Evolutionary conservation across 2,113 vertebrate genomes (phyloP).

Genomic region (Gnathochromis pfefferi): DNA sequence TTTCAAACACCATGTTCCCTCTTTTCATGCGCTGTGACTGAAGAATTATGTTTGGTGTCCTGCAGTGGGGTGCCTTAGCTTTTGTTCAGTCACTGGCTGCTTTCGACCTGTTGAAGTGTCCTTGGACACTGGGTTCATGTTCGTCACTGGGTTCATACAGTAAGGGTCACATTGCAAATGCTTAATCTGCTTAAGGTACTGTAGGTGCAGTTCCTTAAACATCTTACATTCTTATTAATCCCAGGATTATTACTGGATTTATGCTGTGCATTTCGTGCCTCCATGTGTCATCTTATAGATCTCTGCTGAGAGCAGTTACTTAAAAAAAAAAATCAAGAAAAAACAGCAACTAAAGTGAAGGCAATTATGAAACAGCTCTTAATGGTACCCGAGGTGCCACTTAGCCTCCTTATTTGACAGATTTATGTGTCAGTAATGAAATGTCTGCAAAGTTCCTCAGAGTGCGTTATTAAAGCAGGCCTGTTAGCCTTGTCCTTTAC

Average conservation of each 20-base stretch:
- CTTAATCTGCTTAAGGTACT: neutral
- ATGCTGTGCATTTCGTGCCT: neutral
- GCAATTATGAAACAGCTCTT: constrained; percentile 33
- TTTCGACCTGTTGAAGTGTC: neutral
- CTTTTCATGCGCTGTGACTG: neutral
- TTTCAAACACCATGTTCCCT: neutral
- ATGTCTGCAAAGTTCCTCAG: constrained; percentile 39
- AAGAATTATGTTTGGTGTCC: neutral
- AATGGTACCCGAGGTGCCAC: constrained; percentile 44
- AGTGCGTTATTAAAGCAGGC: constrained; percentile 28
- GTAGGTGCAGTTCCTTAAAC: neutral
- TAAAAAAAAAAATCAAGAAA: neutral
- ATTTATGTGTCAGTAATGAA: constrained; percentile 55
- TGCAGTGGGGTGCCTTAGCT: neutral
- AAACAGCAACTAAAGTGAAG: neutral
- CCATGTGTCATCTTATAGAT: neutral
- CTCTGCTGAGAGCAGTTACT: neutral
- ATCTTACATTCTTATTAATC: neutral
- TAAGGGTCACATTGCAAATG: neutral
- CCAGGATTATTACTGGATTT: neutral
- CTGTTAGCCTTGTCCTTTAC: constrained; percentile 22
- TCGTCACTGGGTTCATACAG: neutral
- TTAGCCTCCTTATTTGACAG: constrained; percentile 32
- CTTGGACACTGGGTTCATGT: neutral
- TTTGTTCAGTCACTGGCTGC: neutral